A percentile compares a stretch with the other conserved stretches of the same genome.
phyloP scores from a whole-genome alignment of 2,797 vertebrate genomes.

The Halcyon smyrnensis region DNA sequence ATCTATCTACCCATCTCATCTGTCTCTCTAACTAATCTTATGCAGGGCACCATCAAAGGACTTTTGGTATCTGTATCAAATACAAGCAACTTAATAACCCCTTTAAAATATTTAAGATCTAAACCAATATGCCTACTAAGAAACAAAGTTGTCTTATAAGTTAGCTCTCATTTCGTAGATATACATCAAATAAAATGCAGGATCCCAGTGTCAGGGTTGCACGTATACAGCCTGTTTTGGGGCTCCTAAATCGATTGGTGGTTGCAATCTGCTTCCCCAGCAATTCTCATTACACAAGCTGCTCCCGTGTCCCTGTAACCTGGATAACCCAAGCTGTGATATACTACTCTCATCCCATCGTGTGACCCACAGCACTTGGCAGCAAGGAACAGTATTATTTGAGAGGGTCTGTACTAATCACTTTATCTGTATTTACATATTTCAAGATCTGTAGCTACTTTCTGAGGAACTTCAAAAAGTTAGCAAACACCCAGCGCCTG shows the following conservation, averaged over 20 bases:
- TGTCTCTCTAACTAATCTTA: conserved; percentile 30
- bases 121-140: not conserved
- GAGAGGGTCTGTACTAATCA: conserved; percentile 13
- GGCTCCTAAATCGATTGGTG: not conserved
- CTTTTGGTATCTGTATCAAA: conserved; percentile 10
- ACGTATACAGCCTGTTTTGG: fast-evolving
- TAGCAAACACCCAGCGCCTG: conserved; percentile 42
- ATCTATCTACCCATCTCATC: conserved; percentile 41
- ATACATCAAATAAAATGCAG: not conserved
- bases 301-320: not conserved
- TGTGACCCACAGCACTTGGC: conserved; percentile 11
- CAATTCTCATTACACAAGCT: not conserved
- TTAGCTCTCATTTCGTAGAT: not conserved
- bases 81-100: not conserved
- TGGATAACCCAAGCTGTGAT: not conserved
- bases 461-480: conserved; percentile 50
- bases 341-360: not conserved
- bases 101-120: conserved; percentile 37
- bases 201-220: not conserved
- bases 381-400: not conserved
- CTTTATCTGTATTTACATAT: conserved; percentile 43
- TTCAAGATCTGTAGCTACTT: conserved; percentile 44
- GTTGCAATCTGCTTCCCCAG: not conserved
- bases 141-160: not conserved
- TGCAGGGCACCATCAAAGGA: not conserved